Percentiles rank a stretch among this genome's conserved stretches.
Conservation (phyloP, 2,797 vertebrate genomes). For the Enteromius fasciolatus region DNA sequence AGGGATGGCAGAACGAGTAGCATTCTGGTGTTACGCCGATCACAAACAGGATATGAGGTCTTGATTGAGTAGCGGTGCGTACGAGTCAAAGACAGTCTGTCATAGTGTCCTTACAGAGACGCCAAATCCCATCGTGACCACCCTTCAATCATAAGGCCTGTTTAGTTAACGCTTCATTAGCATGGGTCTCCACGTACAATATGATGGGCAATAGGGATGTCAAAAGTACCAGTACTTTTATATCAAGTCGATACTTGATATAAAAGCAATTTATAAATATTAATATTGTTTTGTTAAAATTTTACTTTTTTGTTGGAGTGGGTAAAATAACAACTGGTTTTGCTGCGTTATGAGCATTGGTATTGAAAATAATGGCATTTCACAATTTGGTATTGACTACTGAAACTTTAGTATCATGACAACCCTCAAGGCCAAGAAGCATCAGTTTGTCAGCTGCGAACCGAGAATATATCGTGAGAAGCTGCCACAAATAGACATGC, state of each 20-base stretch:
- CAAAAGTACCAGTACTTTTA: background rate
- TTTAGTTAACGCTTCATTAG: constrained; percentile 57
- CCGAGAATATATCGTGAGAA: background rate
- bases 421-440: constrained; percentile 17
- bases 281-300: background rate
- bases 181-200: constrained; percentile 37
- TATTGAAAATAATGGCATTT: constrained; percentile 8
- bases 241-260: background rate
- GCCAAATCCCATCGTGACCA: constrained; percentile 55
- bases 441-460: constrained; percentile 23
- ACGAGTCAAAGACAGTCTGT: constrained; percentile 57
- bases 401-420: constrained; percentile 20
- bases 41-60: constrained; percentile 54
- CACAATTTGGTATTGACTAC: background rate
- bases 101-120: constrained; percentile 50
- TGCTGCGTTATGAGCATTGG: background rate
- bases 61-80: constrained; percentile 56
- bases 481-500: constrained; percentile 31
- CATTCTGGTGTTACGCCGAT: constrained; percentile 54
- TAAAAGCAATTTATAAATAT: background rate
- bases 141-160: constrained; percentile 56
- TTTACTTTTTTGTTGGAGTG: too few species aligned
- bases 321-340: background rate
- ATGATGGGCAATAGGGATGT: background rate
- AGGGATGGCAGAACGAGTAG: constrained; percentile 49